Percentiles rank a stretch among this genome's conserved stretches.
phyloP scores from a whole-genome alignment of 2,888 invertebrate species.

The Eupsilia transversa region DNA sequence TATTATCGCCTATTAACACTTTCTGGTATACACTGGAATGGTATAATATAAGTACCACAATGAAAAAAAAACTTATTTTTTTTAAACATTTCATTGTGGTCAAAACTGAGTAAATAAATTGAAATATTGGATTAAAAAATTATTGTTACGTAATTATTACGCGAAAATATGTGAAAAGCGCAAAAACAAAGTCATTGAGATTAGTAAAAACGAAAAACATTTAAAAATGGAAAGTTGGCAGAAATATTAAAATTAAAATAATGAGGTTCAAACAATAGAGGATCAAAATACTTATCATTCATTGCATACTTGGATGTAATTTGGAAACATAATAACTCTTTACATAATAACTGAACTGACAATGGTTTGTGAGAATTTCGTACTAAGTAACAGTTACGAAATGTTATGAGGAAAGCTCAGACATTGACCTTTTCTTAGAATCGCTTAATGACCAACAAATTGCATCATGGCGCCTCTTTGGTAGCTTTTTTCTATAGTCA shows the following conservation, averaged over 20 bases:
- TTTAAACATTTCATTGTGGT: neutral
- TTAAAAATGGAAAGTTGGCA: slow-evolving; percentile 57
- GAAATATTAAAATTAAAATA: slow-evolving; percentile 43
- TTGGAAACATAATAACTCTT: slow-evolving; percentile 56
- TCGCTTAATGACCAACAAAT: slow-evolving; percentile 44
- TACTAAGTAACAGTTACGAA: slow-evolving; percentile 62
- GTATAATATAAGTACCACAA: slow-evolving; percentile 7
- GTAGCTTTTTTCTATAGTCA: slow-evolving; percentile 5
- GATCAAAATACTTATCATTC: slow-evolving; percentile 53
- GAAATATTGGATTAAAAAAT: neutral
- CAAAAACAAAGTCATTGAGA: neutral
- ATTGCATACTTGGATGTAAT: slow-evolving; percentile 54
- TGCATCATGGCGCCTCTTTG: slow-evolving; percentile 29
- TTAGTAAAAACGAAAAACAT: slow-evolving; percentile 32
- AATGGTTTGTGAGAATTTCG: slow-evolving; percentile 67
- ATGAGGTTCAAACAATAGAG: slow-evolving; percentile 60
- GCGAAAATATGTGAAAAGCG: slow-evolving; percentile 1
- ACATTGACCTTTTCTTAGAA: slow-evolving; percentile 69
- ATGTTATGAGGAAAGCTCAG: slow-evolving; percentile 67
- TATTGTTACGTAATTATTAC: neutral
- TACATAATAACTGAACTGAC: slow-evolving; percentile 62
- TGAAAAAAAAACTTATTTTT: neutral
- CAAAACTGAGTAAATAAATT: neutral
- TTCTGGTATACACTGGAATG: slow-evolving; percentile 31
- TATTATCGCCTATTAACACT: slow-evolving; percentile 41